A percentile compares a stretch with the other conserved stretches of the same genome.
phyloP scores from a whole-genome alignment of 1,140 invertebrate genomes.

The Rhopalosiphum maidis region DNA sequence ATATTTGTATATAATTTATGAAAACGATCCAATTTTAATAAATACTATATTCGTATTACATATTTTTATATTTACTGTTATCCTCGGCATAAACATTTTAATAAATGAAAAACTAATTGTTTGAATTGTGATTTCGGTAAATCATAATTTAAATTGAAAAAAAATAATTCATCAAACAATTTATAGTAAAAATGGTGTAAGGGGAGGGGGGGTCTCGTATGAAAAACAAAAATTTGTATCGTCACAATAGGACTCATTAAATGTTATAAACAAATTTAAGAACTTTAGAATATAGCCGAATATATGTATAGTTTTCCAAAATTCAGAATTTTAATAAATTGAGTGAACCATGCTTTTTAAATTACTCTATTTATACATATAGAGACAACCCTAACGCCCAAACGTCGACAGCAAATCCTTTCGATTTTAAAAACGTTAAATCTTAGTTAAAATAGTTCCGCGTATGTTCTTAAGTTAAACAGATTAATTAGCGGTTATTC shows the following conservation, averaged over 20 bases:
- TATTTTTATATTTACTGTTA: too few relatives aligned
- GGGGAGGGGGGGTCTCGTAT: too few relatives aligned
- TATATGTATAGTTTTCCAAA: neutral
- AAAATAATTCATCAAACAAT: too few relatives aligned
- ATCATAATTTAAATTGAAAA: too few relatives aligned
- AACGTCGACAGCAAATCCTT: neutral
- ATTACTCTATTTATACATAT: neutral
- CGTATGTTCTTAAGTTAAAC: neutral
- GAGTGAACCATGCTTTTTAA: neutral
- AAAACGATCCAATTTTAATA: too few relatives aligned
- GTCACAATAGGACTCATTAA: neutral
- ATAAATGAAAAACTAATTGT: too few relatives aligned
- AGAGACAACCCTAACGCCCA: neutral
- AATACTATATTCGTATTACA: too few relatives aligned
- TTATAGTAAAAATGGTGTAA: too few relatives aligned
- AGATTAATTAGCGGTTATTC: neutral
- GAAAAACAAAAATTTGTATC: neutral
- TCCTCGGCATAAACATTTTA: too few relatives aligned
- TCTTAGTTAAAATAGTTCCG: neutral
- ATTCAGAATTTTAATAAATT: neutral
- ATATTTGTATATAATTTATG: too few relatives aligned
- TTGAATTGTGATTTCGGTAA: too few relatives aligned
- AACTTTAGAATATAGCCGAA: neutral
- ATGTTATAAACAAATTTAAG: neutral
- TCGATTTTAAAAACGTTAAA: neutral